A percentile compares a stretch with the other conserved stretches of the same genome.
Evolutionary conservation across 2,113 vertebrate species (phyloP).

Genomic region (Ailurus styani): DNA sequence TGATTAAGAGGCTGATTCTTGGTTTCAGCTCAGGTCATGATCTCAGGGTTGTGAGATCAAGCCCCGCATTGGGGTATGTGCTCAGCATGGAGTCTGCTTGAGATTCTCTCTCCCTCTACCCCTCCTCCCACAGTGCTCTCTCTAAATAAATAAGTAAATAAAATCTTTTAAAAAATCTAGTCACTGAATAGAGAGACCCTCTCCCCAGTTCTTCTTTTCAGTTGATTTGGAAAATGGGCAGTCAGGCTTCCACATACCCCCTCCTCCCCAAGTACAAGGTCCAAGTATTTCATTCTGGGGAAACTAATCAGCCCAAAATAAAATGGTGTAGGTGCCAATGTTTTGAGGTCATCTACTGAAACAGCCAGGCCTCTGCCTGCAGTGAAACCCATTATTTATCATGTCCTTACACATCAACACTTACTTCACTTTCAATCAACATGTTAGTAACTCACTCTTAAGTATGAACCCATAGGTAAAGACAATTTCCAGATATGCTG

Average conservation of each 20-base stretch:
- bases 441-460: not conserved
- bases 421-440: not conserved
- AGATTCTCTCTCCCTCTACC: no score
- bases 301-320: not conserved
- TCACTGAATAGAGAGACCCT: not conserved
- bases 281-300: not conserved
- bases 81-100: no score
- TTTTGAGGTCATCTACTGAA: not conserved
- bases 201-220: not conserved
- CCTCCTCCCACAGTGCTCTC: no score
- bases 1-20: no score
- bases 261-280: not conserved
- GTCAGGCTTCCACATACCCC: not conserved
- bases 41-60: no score
- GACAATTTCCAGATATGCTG: not conserved
- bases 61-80: no score
- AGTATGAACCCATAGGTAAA: not conserved
- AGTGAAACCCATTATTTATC: not conserved
- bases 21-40: no score
- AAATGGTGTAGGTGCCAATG: not conserved
- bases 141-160: no score
- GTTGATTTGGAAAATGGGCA: not conserved
- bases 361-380: not conserved
- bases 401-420: not conserved
- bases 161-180: not conserved